These are phyloP conservation scores for Anthophora plumipes DNA, from an alignment of 2,888 invertebrate species.

Conservation along the genomic window DNA sequence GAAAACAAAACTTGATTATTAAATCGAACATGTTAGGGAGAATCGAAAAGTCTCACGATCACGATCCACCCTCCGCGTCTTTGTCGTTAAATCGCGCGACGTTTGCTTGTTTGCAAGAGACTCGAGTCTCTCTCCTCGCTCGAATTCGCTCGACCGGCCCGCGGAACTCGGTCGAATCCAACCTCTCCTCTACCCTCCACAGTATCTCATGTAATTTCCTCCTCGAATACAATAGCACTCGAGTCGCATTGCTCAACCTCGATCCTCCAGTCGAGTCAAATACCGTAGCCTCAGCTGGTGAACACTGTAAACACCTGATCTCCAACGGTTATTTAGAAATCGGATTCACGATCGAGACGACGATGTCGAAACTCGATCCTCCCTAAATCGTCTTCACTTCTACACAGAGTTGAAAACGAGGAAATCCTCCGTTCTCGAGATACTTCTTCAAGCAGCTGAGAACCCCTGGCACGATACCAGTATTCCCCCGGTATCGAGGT, in stretches of 20 bases:
- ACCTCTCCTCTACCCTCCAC: not conserved
- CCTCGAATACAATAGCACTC: conserved; percentile 38
- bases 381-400: not conserved
- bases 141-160: conserved; percentile 14
- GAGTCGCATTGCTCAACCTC: conserved; percentile 39
- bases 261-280: conserved; percentile 26
- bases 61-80: not conserved
- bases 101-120: conserved; percentile 27
- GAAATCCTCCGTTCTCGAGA: not conserved
- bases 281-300: conserved; percentile 1
- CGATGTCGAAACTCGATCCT: not conserved
- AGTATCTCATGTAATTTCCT: conserved; percentile 40
- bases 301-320: conserved; percentile 28
- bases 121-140: conserved; percentile 20
- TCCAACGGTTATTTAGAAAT: conserved; percentile 33
- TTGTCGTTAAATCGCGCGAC: conserved; percentile 9
- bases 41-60: not conserved
- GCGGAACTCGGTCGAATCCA: conserved; percentile 19
- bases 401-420: not conserved
- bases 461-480: conserved; percentile 73
- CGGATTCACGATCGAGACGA: conserved; percentile 28
- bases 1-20: too few species aligned
- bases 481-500: conserved; percentile 77
- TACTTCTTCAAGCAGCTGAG: conserved; percentile 56
- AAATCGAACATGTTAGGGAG: too few species aligned